Percentiles rank a stretch among this genome's conserved stretches.
phyloP scores from a whole-genome alignment of 2,888 invertebrate genomes.

The Catonia carolina region DNA sequence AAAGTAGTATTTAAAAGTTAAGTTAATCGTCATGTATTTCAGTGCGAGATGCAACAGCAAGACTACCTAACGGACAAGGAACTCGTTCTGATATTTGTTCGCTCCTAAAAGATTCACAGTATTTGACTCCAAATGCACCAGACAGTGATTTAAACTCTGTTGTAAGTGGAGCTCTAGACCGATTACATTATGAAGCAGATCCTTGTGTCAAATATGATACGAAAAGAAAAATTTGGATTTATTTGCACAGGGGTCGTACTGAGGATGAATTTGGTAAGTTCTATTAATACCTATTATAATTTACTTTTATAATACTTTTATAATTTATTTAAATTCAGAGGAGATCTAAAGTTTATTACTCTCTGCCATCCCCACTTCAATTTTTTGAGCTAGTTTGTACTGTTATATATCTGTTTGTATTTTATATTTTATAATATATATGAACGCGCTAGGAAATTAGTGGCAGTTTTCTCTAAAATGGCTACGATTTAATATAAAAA shows the following conservation, averaged over 20 bases:
- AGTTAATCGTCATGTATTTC: neutral
- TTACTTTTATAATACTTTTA: neutral
- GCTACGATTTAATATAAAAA: too few relatives aligned
- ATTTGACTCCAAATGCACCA: slow-evolving; percentile 32
- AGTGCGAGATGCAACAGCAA: slow-evolving; percentile 89
- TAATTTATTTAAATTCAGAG: neutral
- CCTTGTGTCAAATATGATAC: slow-evolving; percentile 92
- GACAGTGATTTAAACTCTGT: slow-evolving; percentile 71
- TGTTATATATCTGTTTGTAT: too few relatives aligned
- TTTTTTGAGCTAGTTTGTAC: neutral
- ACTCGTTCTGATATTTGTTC: slow-evolving; percentile 87
- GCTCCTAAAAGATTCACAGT: slow-evolving; percentile 63
- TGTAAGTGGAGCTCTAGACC: slow-evolving; percentile 83
- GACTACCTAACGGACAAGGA: slow-evolving; percentile 91
- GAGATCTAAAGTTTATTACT: neutral
- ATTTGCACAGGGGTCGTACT: slow-evolving; percentile 68
- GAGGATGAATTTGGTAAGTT: slow-evolving; percentile 57
- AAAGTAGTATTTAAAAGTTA: too few relatives aligned
- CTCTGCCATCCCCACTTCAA: too few relatives aligned
- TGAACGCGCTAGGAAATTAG: too few relatives aligned
- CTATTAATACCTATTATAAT: neutral
- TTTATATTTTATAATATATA: too few relatives aligned
- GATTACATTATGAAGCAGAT: slow-evolving; percentile 83
- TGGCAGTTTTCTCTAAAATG: too few relatives aligned
- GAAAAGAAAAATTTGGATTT: slow-evolving; percentile 91